Conservation (phyloP, 2,797 vertebrate genomes). For the Hoplostethus mediterraneus region DNA sequence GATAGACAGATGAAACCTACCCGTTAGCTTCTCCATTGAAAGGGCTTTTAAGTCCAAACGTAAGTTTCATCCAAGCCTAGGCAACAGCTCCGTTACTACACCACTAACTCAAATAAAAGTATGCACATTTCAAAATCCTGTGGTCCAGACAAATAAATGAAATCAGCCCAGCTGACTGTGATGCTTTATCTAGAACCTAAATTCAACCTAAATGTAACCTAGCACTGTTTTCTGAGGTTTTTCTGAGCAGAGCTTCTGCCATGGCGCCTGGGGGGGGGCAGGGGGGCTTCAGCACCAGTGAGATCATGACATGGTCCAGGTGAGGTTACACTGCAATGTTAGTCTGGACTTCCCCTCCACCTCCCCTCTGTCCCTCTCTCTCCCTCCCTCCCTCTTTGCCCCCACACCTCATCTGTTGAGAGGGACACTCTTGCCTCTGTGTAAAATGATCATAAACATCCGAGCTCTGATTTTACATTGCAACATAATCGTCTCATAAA, state of each 20-base stretch:
- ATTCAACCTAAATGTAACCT: constrained; percentile 46
- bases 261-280: constrained; percentile 55
- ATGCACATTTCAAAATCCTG: constrained; percentile 73
- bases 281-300: constrained; percentile 73
- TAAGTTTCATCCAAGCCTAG: constrained; percentile 29
- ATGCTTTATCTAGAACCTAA: constrained; percentile 50
- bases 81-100: constrained; percentile 53
- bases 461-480: constrained; percentile 35
- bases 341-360: constrained; percentile 4
- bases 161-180: constrained; percentile 86
- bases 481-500: constrained; percentile 42
- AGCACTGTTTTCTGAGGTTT: constrained; percentile 60
- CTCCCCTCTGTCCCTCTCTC: background rate
- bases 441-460: constrained; percentile 10
- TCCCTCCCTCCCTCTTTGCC: background rate
- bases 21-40: constrained; percentile 17
- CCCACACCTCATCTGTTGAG: background rate
- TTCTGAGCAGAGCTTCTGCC: constrained; percentile 54
- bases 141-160: constrained; percentile 62
- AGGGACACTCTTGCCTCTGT: background rate
- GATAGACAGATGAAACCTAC: constrained; percentile 54
- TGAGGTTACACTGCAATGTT: constrained; percentile 44
- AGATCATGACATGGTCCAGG: constrained; percentile 53
- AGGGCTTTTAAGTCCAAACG: constrained; percentile 24
- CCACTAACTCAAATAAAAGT: constrained; percentile 64